A percentile compares a stretch with the other conserved stretches of the same genome.
phyloP scores from a whole-genome alignment of 2,797 vertebrate genomes.

The Rhinatrema bivittatum region DNA sequence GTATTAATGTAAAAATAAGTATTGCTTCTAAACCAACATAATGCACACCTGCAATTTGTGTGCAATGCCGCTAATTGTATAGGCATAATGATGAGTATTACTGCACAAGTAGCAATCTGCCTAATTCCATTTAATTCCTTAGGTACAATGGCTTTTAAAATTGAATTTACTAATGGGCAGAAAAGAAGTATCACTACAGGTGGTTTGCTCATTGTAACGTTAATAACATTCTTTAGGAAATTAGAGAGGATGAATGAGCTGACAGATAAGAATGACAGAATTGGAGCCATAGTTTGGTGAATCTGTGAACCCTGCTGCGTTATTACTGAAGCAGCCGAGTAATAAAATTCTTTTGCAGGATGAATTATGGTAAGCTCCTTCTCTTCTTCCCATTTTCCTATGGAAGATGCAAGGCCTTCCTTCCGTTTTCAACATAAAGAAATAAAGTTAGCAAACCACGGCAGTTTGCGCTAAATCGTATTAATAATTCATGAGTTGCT shows the following conservation, averaged over 20 bases:
- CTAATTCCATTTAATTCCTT: constrained; percentile 1
- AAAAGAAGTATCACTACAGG: neutral
- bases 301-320: neutral
- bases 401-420: no score
- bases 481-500: no score
- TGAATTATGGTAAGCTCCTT: constrained; percentile 5
- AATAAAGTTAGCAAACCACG: neutral
- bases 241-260: neutral
- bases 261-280: neutral
- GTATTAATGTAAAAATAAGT: neutral
- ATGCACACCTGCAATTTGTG: constrained; percentile 9
- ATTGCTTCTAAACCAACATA: neutral
- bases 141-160: constrained; percentile 5
- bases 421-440: neutral
- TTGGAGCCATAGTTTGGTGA: neutral
- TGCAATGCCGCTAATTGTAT: constrained; percentile 1
- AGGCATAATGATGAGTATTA: constrained; percentile 6
- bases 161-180: neutral
- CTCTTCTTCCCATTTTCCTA: neutral
- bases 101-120: constrained; percentile 9
- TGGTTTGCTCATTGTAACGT: constrained; percentile 3
- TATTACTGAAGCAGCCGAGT: neutral
- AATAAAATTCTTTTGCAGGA: constrained; percentile 2
- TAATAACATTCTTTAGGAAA: neutral
- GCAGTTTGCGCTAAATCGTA: no score